phyloP scores from a whole-genome alignment of 2,113 vertebrate genomes.

The Pelecanus crispus region DNA sequence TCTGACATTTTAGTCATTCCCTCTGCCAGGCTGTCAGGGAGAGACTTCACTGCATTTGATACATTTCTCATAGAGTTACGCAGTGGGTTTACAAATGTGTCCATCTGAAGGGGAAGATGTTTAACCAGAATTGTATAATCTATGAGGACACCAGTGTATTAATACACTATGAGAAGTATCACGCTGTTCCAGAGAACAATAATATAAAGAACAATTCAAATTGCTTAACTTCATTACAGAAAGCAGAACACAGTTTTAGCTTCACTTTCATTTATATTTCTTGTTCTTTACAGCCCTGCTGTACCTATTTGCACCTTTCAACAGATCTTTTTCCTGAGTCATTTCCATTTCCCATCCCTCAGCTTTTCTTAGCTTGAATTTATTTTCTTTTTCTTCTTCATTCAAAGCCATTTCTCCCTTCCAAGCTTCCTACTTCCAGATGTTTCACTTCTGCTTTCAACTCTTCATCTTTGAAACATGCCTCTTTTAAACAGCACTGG shows the following conservation, averaged over 20 bases:
- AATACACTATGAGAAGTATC: constrained; percentile 22
- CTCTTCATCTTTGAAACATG: not conserved
- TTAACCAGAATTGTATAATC: constrained; percentile 60
- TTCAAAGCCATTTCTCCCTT: not conserved
- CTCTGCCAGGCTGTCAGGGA: constrained; percentile 97
- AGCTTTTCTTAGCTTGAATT: not conserved
- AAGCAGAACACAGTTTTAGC: not conserved
- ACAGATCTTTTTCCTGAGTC: not conserved
- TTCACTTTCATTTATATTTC: not conserved
- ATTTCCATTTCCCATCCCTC: not conserved
- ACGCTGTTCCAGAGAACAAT: not conserved
- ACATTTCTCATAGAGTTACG: constrained; percentile 98
- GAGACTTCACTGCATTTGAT: constrained; percentile 94
- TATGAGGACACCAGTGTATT: constrained; percentile 43
- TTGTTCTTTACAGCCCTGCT: not conserved
- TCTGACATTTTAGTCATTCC: constrained; percentile 98
- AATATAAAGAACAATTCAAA: not conserved
- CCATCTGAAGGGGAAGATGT: constrained; percentile 85
- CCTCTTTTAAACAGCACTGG: not conserved
- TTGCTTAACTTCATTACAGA: not conserved
- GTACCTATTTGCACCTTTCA: not conserved
- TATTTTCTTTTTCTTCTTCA: not conserved
- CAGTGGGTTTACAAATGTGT: constrained; percentile 97
- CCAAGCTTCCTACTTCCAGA: not conserved
- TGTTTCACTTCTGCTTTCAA: not conserved